Base-by-base conservation (phyloP, 2,888 invertebrate species). In the Drosophila borborema region DNA sequence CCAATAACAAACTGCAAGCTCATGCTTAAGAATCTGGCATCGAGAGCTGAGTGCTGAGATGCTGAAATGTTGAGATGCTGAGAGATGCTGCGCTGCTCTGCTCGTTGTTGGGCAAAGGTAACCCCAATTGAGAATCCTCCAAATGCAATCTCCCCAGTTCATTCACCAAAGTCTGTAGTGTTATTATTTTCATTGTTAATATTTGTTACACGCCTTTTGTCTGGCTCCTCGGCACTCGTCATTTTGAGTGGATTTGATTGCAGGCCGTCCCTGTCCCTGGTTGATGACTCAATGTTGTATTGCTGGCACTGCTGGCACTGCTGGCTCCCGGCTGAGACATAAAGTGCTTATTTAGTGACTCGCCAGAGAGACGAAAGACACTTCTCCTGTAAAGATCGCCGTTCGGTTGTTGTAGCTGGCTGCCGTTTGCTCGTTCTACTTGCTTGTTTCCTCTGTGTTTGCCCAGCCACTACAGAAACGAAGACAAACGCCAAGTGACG, bases 151-250 rank as follows among this genome's bases (percentile, higher is more conserved):
- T 34, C 23, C 40, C 41, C 49, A 66, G 82, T 89, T 86, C 89
- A 89, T 84, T 89, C 83, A 89, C 60, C 83, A 80, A 74, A 36
- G 49, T 18, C 58, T 81, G 61, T 68, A 81, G 80, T 89, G 82
- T 86, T 85, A 87, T 89, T 87, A 87, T 89, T 86, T 89, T 87
- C 88, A 89, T 86, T 89, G 89, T 87, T 89, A 87, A 87, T 87
- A 87, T 89, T 87, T 85, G 88, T 89, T 87, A 89, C 89, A 86
- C 89, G 85, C 80, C 81, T 89, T 86, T 84, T 75, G 85, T 86
- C 77, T 68, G 77, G 64, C 54, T 59, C 48, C 56, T 51, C 62
- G 10, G 67, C 62, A 38, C 74, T 74, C 74, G 46, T 64, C n/a
- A 53, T 66, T 66, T 74, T 64, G 75, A 84, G 77, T 80, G 74